These are phyloP conservation scores for Bothrops jararaca DNA, from an alignment of 2,113 vertebrate genomes.

Conservation along the genomic window DNA sequence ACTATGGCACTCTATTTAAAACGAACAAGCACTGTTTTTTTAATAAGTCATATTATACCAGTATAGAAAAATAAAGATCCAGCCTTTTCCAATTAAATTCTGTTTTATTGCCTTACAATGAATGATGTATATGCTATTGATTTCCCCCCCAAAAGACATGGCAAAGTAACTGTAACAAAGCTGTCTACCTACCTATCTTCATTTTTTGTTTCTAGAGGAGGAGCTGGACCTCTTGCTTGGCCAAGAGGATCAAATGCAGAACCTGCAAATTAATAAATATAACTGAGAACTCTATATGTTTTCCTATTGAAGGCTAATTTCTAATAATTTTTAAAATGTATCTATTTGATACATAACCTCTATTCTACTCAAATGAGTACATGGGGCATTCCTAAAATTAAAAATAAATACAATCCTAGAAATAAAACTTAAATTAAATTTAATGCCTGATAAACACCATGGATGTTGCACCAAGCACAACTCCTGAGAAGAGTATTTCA, in stretches of 20 bases:
- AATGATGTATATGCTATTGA: neutral
- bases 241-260: constrained; percentile 89
- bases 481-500: neutral
- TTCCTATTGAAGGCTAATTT: neutral
- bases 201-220: constrained; percentile 85
- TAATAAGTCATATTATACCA: neutral
- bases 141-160: neutral
- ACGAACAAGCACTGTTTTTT: neutral
- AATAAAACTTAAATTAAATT: neutral
- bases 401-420: neutral
- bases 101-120: neutral
- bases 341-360: neutral
- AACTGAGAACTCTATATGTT: constrained; percentile 13
- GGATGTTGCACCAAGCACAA: neutral
- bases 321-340: neutral
- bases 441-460: neutral
- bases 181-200: constrained; percentile 84
- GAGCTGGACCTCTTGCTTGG: constrained; percentile 84
- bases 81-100: neutral
- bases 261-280: constrained; percentile 68
- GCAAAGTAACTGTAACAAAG: neutral
- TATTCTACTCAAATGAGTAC: neutral
- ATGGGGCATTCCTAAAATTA: neutral
- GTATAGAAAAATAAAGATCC: neutral
- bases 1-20: neutral